Evolutionary conservation across 1,140 invertebrate genomes (phyloP), one percentile per base, ranked within the genome.

Genomic region (Schlechtendalia chinensis): DNA sequence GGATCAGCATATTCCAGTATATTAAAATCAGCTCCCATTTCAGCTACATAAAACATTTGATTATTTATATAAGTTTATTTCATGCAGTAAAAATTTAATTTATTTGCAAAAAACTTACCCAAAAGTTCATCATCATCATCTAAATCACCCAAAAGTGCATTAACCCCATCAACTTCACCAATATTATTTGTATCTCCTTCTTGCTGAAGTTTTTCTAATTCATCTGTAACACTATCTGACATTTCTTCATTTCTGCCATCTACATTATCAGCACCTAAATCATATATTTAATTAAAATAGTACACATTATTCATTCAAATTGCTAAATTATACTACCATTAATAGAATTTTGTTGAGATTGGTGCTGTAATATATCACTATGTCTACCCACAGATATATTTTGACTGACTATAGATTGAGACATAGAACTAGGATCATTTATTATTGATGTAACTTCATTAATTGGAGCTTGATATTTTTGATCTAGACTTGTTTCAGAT

Each of bases 1-100:
- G 96, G 93, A 89, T 98, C 96, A 0, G 95, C 96, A 87, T 97
- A 98, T 86, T 96, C 94, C 56, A 98, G 85, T 84, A 98, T 97
- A 85, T 98, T 97, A 86, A 98, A 98, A 86, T 97, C 95, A 84
- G 95, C 92, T 19, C 94, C 94, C 88, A 96, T 93, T 88, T 94
- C 93, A 50, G 92, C 94, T 88, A 88, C 14, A 82, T 82, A 32
- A 17, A 82, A 74, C 74, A 87, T n/a, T n/a, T n/a, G n/a, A 82
- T 39, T 89, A 84, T 61, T 65, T 80, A 29, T 81, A 82, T 74
- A 81, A 82, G 24, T 54, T 71, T 50, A 27, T 17, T 50, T 27
- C 14, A 88, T 71, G 61, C 32, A 77, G 32, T 19, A 22, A 63
- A 81, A 45, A 81, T 65, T n/a, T 29, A 54, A 29, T 54, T 6